Base-by-base conservation (phyloP, 1,140 invertebrate species). In the Euborellia annulipes region DNA sequence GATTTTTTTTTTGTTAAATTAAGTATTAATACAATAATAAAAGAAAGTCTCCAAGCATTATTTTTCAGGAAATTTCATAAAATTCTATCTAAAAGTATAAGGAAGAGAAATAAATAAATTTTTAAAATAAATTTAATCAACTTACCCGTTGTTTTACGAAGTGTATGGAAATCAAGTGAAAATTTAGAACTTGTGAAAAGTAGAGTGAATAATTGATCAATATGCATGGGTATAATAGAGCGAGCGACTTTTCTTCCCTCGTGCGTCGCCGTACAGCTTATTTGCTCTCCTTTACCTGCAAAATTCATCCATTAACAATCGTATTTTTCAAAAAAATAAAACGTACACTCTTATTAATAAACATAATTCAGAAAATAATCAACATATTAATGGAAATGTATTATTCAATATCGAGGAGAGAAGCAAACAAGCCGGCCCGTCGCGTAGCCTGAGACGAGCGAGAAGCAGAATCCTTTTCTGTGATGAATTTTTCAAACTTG, bases 181-280 rank as follows among this genome's bases (percentile, higher is more conserved):
- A 95, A 92, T 64, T 88, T 82, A 3, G 85, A 91, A 68, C 84
- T 89, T 20, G 88, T 90, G 67, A 94, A 95, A 8, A 93, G 70
- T 55, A 89, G 71, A n/a, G 85, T 87, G 65, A 93, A 93, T 30
- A 93, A 60, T 51, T 84, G 78, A 66, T 94, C 88, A 49, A 93
- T 78, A 61, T 82, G 76, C 45, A 85, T 75, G 20, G 85, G 78
- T 45, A 85, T 66, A 54, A 85, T 77, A 54, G 79, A 76, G 41
- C 76, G 73, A 49, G 80, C 70, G 50, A 82, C 63, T 61, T 80
- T 71, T 46, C 79, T 75, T 9, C 86, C 85, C 45, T 85, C 78
- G 62, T 93, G 89, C 7, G 70, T 53, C 7, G 74, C 68, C 11
- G 76, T 75, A 57, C 83, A 87, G 51, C 65, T 61, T 46, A 37